phyloP scores from a whole-genome alignment of 2,113 vertebrate genomes.

The crab-eating macaque (Macaca fascicularis) region T2T-MFA8v1.1 NC_088378.1:133533001-133533500 shows the following conservation, averaged over 20 bases:
- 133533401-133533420: not conserved
- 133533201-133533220: not conserved
- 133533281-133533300: not conserved
- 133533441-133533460: not conserved
- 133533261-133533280: not conserved
- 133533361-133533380: not conserved
- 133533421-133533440: not conserved
- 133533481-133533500: not conserved
- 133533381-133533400: not conserved
- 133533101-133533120: not conserved
- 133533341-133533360: not conserved
- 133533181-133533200: not conserved
- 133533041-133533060: not conserved
- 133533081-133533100: not conserved
- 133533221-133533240: not conserved
- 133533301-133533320: not conserved
- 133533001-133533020: constrained; percentile 6
- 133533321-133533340: not conserved
- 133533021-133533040: not conserved
- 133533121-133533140: constrained; percentile 16
- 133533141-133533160: not conserved
- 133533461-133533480: not conserved
- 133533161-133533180: not conserved
- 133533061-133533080: not conserved
- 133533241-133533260: not conserved